A percentile compares a stretch with the other conserved stretches of the same genome.
Conservation (phyloP, 2,113 vertebrate species). For the Heterocephalus glaber region DNA sequence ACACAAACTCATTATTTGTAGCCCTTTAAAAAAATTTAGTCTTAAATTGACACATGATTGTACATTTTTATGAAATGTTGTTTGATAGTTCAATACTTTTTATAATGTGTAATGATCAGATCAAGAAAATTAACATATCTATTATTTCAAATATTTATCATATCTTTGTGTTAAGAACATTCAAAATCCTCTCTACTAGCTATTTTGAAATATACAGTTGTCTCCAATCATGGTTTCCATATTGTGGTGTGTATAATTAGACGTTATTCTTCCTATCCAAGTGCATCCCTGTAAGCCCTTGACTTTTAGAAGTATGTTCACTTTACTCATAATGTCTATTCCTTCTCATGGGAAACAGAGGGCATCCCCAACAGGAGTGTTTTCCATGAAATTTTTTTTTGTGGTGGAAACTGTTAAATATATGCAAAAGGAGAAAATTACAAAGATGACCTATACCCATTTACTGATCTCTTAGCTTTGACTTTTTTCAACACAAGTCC, state of each 20-base stretch:
- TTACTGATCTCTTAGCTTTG: background rate
- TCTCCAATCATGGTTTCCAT: background rate
- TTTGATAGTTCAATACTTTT: background rate
- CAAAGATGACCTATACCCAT: background rate
- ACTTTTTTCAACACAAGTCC: background rate
- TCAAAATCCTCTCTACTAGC: background rate
- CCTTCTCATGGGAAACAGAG: background rate
- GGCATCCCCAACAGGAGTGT: background rate
- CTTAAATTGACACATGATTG: background rate
- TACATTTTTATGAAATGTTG: background rate
- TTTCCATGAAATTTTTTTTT: background rate
- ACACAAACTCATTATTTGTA: background rate
- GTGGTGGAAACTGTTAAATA: slow-evolving; percentile 10
- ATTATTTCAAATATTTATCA: background rate
- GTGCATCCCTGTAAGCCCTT: background rate
- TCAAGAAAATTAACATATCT: background rate
- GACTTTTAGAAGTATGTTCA: background rate
- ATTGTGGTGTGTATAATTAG: background rate
- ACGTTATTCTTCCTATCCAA: background rate
- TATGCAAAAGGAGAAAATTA: background rate
- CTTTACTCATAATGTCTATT: background rate
- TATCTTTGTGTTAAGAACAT: background rate
- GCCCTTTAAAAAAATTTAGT: background rate
- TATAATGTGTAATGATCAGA: background rate
- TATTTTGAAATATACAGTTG: background rate